Percentiles rank a stretch among this genome's conserved stretches.
Evolutionary conservation across 2,888 invertebrate genomes (phyloP).

Genomic region (Nematopogon swammerdamellus): DNA sequence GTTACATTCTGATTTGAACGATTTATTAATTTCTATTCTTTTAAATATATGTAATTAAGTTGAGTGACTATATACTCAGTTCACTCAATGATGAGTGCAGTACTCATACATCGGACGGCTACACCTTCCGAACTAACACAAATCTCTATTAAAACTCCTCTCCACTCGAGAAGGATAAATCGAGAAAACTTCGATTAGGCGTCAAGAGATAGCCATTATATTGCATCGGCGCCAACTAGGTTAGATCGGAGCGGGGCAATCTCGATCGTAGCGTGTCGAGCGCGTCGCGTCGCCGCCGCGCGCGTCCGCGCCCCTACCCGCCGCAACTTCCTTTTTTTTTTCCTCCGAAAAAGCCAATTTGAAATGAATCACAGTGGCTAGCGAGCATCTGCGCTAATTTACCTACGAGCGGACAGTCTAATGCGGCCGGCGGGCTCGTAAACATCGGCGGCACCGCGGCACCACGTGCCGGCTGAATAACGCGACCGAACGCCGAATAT

Average conservation of each 20-base stretch:
- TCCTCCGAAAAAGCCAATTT: slow-evolving; percentile 53
- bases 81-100: no score
- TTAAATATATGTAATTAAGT: no score
- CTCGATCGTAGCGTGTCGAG: slow-evolving; percentile 11
- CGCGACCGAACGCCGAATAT: slow-evolving; percentile 54
- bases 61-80: no score
- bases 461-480: slow-evolving; percentile 18
- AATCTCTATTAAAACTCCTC: not conserved
- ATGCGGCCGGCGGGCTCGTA: slow-evolving; percentile 51
- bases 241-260: not conserved
- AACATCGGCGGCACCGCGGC: slow-evolving; percentile 22
- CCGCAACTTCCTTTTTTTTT: no score
- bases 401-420: slow-evolving; percentile 56
- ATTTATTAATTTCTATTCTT: no score
- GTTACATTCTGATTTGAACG: no score
- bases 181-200: not conserved
- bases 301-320: no score
- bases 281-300: slow-evolving; percentile 29
- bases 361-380: slow-evolving; percentile 55
- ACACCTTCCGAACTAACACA: not conserved
- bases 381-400: slow-evolving; percentile 57
- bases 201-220: not conserved
- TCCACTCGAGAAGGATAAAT: not conserved
- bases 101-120: no score
- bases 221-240: not conserved